These are phyloP conservation scores for Schlechtendalia chinensis DNA, from an alignment of 1,140 invertebrate genomes.

Conservation along the genomic window DNA sequence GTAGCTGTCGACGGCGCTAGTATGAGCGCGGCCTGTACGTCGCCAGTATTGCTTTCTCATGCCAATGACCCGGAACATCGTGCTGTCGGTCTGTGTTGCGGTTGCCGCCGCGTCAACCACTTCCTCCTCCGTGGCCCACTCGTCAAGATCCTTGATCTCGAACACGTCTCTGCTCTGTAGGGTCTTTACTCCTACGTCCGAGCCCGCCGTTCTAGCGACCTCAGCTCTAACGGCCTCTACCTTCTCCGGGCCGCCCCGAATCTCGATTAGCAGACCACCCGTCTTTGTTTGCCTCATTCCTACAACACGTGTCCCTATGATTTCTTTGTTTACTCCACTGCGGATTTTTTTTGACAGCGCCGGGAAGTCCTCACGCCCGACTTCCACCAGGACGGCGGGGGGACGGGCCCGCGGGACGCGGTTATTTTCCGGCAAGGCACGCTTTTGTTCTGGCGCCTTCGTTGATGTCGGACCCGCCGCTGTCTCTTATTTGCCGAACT, in stretches of 20 bases:
- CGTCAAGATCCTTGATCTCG: not conserved
- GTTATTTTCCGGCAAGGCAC: no score
- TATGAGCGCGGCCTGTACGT: not conserved
- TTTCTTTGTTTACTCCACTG: no score
- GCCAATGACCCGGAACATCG: not conserved
- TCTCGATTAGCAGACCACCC: not conserved
- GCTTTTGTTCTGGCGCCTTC: no score
- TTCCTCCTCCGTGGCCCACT: not conserved
- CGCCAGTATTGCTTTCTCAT: not conserved
- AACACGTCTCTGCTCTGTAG: not conserved
- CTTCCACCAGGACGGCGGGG: no score
- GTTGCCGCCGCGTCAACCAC: not conserved
- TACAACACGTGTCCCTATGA: no score
- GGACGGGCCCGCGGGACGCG: no score
- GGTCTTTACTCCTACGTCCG: not conserved
- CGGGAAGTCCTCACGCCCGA: no score
- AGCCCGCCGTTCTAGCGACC: not conserved
- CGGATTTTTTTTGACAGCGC: no score
- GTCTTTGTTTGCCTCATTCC: no score
- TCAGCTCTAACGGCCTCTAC: constrained; percentile 1
- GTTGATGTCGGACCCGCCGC: no score
- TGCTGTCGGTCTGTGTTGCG: not conserved
- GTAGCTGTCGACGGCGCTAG: not conserved
- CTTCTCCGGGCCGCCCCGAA: not conserved
- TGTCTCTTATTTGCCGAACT: no score